phyloP scores from a whole-genome alignment of 2,113 vertebrate genomes.

The Nipponia nippon region DNA sequence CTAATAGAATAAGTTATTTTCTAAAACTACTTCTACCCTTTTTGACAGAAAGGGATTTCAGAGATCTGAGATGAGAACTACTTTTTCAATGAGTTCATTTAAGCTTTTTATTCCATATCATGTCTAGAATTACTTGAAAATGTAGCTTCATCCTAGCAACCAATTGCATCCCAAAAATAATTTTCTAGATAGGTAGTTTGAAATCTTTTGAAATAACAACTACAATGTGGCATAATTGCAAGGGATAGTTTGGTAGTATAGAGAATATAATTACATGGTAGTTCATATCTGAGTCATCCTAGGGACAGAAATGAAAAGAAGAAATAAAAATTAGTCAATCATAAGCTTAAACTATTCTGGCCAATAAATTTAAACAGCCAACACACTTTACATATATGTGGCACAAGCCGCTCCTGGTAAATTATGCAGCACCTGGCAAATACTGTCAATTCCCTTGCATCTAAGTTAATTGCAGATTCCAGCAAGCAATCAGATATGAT shows the following conservation, averaged over 20 bases:
- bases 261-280: not conserved
- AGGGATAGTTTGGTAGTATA: not conserved
- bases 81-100: not conserved
- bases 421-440: conserved; percentile 22
- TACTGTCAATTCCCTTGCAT: not conserved
- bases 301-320: not conserved
- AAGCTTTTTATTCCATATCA: not conserved
- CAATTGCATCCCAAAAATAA: not conserved
- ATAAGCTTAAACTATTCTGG: conserved; percentile 1
- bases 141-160: not conserved
- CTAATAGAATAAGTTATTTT: not conserved
- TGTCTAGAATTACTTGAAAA: not conserved
- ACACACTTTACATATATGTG: not conserved
- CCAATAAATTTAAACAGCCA: not conserved
- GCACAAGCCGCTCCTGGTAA: not conserved
- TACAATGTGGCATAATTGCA: conserved; percentile 18
- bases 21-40: not conserved
- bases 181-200: not conserved
- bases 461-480: conserved; percentile 24
- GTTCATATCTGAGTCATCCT: conserved; percentile 20
- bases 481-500: conserved; percentile 46
- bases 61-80: not conserved
- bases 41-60: not conserved
- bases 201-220: not conserved
- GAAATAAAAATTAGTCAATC: not conserved